These are phyloP conservation scores for Hydrolagus colliei DNA, from an alignment of 2,797 vertebrate species.

Conservation along the genomic window DNA sequence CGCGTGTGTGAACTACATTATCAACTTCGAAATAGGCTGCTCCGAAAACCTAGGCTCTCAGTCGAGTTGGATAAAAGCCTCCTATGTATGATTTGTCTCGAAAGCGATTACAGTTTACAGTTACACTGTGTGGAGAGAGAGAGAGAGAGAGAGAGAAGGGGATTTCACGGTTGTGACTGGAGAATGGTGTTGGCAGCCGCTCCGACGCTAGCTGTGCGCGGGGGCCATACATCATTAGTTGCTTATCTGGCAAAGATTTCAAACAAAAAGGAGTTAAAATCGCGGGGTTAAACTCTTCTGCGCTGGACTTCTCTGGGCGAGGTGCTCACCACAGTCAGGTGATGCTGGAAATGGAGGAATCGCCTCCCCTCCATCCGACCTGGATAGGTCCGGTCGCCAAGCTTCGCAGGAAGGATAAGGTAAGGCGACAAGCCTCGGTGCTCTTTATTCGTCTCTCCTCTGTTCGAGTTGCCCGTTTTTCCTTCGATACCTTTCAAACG, in stretches of 20 bases:
- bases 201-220: not conserved
- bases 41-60: not conserved
- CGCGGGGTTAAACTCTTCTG: constrained; percentile 6
- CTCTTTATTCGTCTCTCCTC: too few species aligned
- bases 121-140: not conserved
- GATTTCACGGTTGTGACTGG: not conserved
- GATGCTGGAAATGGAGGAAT: constrained; percentile 26
- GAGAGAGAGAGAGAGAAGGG: not conserved
- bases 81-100: not conserved
- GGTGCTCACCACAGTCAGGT: not conserved
- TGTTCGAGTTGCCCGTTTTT: not conserved
- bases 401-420: constrained; percentile 11
- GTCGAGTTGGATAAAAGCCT: not conserved
- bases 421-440: not conserved
- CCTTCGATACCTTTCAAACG: not conserved
- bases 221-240: constrained; percentile 1
- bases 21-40: not conserved
- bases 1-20: not conserved
- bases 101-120: not conserved
- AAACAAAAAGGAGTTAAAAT: not conserved
- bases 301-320: not conserved
- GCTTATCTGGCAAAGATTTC: not conserved
- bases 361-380: not conserved
- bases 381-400: not conserved
- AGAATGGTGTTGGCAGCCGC: not conserved